A percentile compares a stretch with the other conserved stretches of the same genome.
Conservation (phyloP, 2,888 invertebrate species). For the Drosophila prostipennis region DNA sequence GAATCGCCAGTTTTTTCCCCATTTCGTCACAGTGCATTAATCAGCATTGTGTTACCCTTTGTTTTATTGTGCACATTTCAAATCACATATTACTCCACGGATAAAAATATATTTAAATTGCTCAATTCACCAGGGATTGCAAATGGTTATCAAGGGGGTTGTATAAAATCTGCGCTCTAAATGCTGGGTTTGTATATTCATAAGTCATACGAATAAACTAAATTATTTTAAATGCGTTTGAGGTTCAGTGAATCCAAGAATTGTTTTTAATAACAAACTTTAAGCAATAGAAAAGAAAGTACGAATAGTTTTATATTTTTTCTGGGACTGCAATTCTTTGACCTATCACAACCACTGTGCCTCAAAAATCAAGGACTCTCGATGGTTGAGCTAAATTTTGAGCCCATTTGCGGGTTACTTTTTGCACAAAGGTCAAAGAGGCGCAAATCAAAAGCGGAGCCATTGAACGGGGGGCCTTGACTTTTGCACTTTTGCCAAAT, state of each 20-base stretch:
- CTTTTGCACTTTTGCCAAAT: slow-evolving; percentile 74
- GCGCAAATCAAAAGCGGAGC: slow-evolving; percentile 40
- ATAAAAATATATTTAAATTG: slow-evolving; percentile 9
- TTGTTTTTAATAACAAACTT: no score
- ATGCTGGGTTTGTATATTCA: no score
- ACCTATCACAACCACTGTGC: slow-evolving; percentile 31
- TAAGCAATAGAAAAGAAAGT: no score
- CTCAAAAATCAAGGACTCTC: slow-evolving; percentile 33
- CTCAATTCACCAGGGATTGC: slow-evolving; percentile 1
- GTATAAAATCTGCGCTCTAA: not conserved
- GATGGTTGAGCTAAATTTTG: slow-evolving; percentile 30
- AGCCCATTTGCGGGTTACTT: slow-evolving; percentile 42
- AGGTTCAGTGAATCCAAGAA: not conserved
- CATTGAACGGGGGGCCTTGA: slow-evolving; percentile 65
- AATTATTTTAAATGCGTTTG: no score
- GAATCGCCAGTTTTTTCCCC: not conserved
- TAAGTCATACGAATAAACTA: no score
- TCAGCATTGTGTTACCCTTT: slow-evolving; percentile 51
- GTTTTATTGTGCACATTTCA: slow-evolving; percentile 30
- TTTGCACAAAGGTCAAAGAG: slow-evolving; percentile 55
- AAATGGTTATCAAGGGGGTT: not conserved
- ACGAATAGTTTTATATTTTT: not conserved
- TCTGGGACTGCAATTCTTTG: not conserved
- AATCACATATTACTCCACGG: slow-evolving; percentile 15
- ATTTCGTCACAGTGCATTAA: slow-evolving; percentile 70